Evolutionary conservation across 2,113 vertebrate species (phyloP).

Genomic region (Amphilophus citrinellus): DNA sequence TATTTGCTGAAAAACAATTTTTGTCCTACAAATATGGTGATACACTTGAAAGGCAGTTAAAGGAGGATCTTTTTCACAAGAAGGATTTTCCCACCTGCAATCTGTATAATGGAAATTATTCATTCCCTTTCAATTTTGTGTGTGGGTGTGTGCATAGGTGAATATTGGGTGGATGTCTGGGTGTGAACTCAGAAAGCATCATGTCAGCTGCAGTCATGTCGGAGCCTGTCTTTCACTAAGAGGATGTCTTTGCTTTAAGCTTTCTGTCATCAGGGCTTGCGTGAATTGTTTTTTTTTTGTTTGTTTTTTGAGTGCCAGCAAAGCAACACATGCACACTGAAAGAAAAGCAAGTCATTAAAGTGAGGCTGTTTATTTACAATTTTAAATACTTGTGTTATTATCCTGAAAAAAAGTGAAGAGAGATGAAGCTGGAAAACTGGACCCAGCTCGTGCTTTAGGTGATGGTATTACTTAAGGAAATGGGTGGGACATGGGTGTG

Average conservation of each 20-base stretch:
- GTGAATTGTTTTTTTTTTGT: not conserved
- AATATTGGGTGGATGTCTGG: slow-evolving; percentile 36
- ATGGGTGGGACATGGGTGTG: slow-evolving; percentile 15
- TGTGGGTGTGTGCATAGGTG: not conserved
- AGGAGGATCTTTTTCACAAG: not conserved
- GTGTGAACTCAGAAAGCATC: slow-evolving; percentile 18
- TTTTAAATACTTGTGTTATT: not conserved
- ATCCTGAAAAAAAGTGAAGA: not conserved
- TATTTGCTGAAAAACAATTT: not conserved
- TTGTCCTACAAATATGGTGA: not conserved
- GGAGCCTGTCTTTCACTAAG: slow-evolving; percentile 43
- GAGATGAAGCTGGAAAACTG: not conserved
- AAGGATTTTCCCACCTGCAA: slow-evolving; percentile 13
- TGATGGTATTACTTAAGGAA: not conserved
- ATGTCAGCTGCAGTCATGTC: slow-evolving; percentile 52
- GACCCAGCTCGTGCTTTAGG: not conserved
- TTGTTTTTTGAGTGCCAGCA: not conserved
- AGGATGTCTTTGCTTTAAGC: slow-evolving; percentile 28
- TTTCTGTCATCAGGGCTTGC: not conserved
- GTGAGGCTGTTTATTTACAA: slow-evolving; percentile 52
- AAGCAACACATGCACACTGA: not conserved
- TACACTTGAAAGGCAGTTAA: not conserved
- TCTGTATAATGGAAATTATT: slow-evolving; percentile 17
- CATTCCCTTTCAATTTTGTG: slow-evolving; percentile 2
- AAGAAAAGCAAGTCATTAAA: not conserved